A percentile compares a stretch with the other conserved stretches of the same genome.
Conservation (phyloP, 2,797 vertebrate species). For the Chelon labrosus region DNA sequence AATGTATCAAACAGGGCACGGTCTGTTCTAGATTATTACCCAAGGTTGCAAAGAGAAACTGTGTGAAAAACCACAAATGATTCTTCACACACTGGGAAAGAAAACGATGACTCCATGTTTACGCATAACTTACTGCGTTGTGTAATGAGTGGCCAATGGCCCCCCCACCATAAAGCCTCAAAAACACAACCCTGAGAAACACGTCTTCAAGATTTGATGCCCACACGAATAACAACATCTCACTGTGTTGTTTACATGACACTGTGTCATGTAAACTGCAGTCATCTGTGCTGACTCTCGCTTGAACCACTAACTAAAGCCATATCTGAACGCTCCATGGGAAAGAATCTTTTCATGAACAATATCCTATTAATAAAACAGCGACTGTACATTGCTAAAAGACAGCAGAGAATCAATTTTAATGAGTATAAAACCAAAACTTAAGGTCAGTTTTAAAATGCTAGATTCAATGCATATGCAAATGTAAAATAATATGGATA, state of each 20-base stretch:
- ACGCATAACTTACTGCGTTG: constrained; percentile 38
- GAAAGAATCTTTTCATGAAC: constrained; percentile 20
- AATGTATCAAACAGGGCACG: constrained; percentile 69
- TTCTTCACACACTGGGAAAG: constrained; percentile 26
- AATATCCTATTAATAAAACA: not conserved
- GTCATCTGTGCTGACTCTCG: constrained; percentile 14
- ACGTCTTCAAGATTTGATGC: constrained; percentile 53
- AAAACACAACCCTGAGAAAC: constrained; percentile 53
- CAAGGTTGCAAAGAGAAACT: constrained; percentile 55
- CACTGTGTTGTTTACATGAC: constrained; percentile 15
- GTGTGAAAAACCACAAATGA: constrained; percentile 41
- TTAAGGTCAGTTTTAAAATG: not conserved
- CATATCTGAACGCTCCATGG: constrained; percentile 4
- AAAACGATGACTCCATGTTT: constrained; percentile 48
- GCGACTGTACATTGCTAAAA: not conserved
- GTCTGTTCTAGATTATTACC: constrained; percentile 65
- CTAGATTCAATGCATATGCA: not conserved
- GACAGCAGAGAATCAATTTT: not conserved
- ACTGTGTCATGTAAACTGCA: constrained; percentile 13
- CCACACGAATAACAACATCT: constrained; percentile 57
- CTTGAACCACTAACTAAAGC: constrained; percentile 25
- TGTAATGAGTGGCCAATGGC: constrained; percentile 37
- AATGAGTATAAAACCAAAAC: not conserved
- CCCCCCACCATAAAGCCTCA: constrained; percentile 44
- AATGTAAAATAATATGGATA: not conserved